Conservation (phyloP, 2,797 vertebrate species). For the Pipistrellus nathusii region DNA sequence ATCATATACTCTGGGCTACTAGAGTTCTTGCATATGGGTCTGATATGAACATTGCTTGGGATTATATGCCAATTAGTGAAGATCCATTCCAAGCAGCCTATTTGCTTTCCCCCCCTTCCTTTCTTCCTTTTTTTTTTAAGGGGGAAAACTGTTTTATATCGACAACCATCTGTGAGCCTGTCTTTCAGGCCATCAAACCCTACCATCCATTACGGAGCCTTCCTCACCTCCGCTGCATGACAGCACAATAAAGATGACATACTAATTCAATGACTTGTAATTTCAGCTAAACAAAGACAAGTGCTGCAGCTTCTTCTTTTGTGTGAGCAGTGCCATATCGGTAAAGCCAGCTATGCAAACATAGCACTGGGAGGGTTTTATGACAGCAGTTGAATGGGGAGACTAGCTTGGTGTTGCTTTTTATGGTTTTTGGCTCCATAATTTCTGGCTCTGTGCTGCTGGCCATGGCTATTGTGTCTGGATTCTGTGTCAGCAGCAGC, state of each 20-base stretch:
- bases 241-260: constrained; percentile 94
- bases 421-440: constrained; percentile 90
- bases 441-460: constrained; percentile 89
- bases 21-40: constrained; percentile 77
- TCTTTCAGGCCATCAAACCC: constrained; percentile 91
- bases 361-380: constrained; percentile 90
- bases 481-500: constrained; percentile 91
- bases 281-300: constrained; percentile 91
- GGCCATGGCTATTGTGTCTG: constrained; percentile 89
- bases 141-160: constrained; percentile 87
- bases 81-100: constrained; percentile 75
- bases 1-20: constrained; percentile 73
- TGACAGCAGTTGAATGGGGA: constrained; percentile 90
- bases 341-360: constrained; percentile 92
- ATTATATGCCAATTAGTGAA: constrained; percentile 80
- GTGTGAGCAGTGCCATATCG: constrained; percentile 90
- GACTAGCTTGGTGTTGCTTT: constrained; percentile 89
- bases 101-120: neutral
- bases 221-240: constrained; percentile 90
- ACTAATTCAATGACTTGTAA: constrained; percentile 94
- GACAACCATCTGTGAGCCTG: constrained; percentile 91
- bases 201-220: constrained; percentile 90
- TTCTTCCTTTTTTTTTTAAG: neutral
- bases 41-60: constrained; percentile 81
- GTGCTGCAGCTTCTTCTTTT: constrained; percentile 89